Evolutionary conservation across 2,113 vertebrate genomes (phyloP), one percentile per base, ranked within the genome.

Genomic region (Scartelaos histophorus): DNA sequence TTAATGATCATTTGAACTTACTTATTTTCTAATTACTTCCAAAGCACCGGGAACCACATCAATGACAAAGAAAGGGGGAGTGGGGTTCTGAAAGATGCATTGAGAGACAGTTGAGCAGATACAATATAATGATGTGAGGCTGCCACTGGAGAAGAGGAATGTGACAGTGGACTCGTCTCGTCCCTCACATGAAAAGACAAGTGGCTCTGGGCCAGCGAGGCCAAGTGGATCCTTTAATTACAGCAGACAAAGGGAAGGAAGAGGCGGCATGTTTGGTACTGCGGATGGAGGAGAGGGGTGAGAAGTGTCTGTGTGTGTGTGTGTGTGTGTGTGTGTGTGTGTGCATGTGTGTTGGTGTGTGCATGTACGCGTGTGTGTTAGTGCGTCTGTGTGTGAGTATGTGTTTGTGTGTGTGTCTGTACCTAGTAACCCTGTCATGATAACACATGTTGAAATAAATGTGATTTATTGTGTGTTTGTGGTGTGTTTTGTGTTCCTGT

Each of bases 171-270:
- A 89, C 79, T 46, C 73, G 76, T 58, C 62, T 84, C 69, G 65
- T 74, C 72, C 60, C 75, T 76, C 68, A 71, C 77, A 90, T 80
- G 76, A 85, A 75, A 66, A 85, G 80, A 79, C 62, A 73, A 79
- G 82, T 70, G 78, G 80, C 86, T 70, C 47, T 64, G 70, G 77
- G 83, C 78, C 85, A 89, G 64, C 0, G 25, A 73, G 82, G 85
- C 73, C 83, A 79, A 83, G 80, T 66, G 24, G 77, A 77, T 25
- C 16, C 86, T 87, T 90, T 85, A 90, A 93, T 91, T 88, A 88
- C 75, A 66, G 19, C 34, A 87, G 75, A 84, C 79, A 82, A 88
- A 78, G 60, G 75, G 82, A 58, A 60, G 67, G 56, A 49, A 38
- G 19, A 76, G 60, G 19, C 57, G 17, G 71, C 51, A 19, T 66